Percentiles rank a stretch among this genome's conserved stretches.
Conservation (phyloP, 1,140 invertebrate genomes). For the Hylaeus volcanicus region DNA sequence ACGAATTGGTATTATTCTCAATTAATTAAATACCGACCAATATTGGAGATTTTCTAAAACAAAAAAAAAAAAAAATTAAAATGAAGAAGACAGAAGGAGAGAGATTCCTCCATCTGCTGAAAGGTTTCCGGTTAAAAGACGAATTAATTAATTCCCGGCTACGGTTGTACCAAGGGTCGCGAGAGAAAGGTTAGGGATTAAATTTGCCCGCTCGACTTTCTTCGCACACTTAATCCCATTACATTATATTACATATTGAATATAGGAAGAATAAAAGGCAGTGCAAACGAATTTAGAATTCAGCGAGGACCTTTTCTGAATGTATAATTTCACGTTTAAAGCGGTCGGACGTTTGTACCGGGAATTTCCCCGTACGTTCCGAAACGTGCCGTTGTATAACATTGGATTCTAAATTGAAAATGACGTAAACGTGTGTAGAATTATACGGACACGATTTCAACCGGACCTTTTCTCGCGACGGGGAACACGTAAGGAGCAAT, state of each 20-base stretch:
- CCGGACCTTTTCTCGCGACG: neutral
- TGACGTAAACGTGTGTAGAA: slow-evolving; percentile 18
- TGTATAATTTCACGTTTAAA: slow-evolving; percentile 39
- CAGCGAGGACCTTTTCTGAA: slow-evolving; percentile 38
- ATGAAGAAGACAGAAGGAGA: neutral
- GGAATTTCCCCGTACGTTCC: neutral
- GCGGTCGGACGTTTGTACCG: slow-evolving; percentile 1
- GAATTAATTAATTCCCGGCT: slow-evolving; percentile 63
- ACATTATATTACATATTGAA: slow-evolving; percentile 36
- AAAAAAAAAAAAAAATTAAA: neutral
- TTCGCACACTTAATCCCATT: slow-evolving; percentile 15
- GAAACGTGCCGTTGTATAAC: slow-evolving; percentile 23
- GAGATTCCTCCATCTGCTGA: slow-evolving; percentile 41
- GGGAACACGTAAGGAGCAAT: neutral
- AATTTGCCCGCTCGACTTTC: slow-evolving; percentile 34
- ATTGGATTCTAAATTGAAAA: slow-evolving; percentile 40
- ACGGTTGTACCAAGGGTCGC: neutral
- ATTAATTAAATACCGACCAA: slow-evolving; percentile 70
- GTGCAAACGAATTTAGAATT: slow-evolving; percentile 44
- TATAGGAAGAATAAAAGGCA: slow-evolving; percentile 35
- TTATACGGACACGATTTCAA: neutral
- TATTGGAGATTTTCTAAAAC: slow-evolving; percentile 22
- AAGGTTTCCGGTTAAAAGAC: slow-evolving; percentile 44
- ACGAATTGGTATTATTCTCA: slow-evolving; percentile 67
- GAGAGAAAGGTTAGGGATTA: slow-evolving; percentile 11